Evolutionary conservation across 64 coral and sea anemone species (phyloP).

Genomic region (Montipora capricornis): DNA sequence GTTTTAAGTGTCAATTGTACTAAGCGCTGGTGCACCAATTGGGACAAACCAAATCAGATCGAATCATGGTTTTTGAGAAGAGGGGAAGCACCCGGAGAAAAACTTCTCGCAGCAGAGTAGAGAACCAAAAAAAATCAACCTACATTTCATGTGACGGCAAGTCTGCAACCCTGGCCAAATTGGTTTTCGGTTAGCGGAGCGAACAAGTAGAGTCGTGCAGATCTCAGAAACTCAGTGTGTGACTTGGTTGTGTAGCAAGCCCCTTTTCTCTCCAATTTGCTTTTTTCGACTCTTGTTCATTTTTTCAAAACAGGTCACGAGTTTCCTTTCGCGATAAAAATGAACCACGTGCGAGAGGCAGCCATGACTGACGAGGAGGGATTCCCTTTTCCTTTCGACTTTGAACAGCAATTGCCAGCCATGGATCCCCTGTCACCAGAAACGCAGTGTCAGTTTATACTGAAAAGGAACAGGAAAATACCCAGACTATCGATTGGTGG

Average conservation of each 20-base stretch:
- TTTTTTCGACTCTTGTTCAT: neutral
- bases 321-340: constrained; percentile 98
- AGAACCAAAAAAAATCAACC: no score
- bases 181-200: no score
- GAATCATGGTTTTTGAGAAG: no score
- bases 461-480: constrained; percentile 87
- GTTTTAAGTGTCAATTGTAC: no score
- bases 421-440: constrained; percentile 79
- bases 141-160: no score
- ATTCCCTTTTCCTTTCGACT: constrained; percentile 64
- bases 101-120: no score
- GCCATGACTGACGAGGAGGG: constrained; percentile 79
- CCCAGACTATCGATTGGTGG: constrained; percentile 53
- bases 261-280: neutral
- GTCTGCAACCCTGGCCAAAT: no score
- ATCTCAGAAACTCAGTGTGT: neutral
- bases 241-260: neutral
- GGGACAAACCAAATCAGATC: no score
- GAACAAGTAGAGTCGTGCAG: no score
- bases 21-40: no score
- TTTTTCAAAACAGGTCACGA: constrained; percentile 77
- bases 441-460: constrained; percentile 92
- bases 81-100: no score
- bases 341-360: constrained; percentile 94
- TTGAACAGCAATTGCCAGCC: constrained; percentile 67